Evolutionary conservation across 2,113 vertebrate genomes (phyloP).

Genomic region (Poecile atricapillus): DNA sequence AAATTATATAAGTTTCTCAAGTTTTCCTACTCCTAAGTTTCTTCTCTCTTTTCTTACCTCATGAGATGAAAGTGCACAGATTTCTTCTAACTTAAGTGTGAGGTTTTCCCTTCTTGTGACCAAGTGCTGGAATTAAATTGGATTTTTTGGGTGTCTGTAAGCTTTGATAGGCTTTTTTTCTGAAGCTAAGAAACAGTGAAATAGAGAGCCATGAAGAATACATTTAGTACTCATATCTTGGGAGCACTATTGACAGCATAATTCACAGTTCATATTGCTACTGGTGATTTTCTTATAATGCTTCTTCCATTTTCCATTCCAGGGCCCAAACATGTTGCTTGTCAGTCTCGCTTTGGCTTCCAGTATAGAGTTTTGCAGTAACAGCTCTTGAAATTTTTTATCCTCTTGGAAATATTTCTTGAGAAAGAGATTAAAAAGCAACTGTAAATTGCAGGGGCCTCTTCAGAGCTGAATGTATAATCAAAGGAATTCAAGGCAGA

Average conservation of each 20-base stretch:
- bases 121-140: not conserved
- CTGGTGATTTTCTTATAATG: not conserved
- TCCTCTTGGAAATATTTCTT: not conserved
- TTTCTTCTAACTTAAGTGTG: not conserved
- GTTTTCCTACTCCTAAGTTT: not conserved
- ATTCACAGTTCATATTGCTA: not conserved
- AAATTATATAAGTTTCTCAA: not conserved
- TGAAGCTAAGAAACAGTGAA: not conserved
- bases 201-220: not conserved
- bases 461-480: not conserved
- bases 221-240: not conserved
- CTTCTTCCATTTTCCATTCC: not conserved
- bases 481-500: not conserved
- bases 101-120: not conserved
- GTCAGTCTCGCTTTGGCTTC: not conserved
- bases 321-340: not conserved
- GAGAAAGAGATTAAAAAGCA: not conserved
- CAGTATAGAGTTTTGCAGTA: not conserved
- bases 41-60: not conserved
- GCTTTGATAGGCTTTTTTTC: not conserved
- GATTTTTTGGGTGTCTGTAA: not conserved
- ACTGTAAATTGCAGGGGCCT: not conserved
- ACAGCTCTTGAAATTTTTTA: not conserved
- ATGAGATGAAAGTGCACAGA: not conserved
- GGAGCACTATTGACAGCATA: not conserved